A percentile compares a stretch with the other conserved stretches of the same genome.
Evolutionary conservation across 2,797 vertebrate genomes (phyloP).

Genomic region (Ciconia nigra): DNA sequence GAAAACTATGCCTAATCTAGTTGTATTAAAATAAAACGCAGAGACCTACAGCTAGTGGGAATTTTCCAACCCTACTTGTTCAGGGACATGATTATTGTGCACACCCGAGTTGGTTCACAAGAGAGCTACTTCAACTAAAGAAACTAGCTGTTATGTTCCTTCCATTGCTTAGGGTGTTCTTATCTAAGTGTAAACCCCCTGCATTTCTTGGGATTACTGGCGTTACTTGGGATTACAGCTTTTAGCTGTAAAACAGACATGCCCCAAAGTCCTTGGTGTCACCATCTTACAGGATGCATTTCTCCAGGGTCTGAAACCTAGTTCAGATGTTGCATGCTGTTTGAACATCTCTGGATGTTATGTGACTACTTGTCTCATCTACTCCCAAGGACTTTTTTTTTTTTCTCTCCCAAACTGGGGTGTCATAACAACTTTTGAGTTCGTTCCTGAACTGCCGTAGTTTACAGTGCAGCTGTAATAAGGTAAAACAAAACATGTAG

Average conservation of each 20-base stretch:
- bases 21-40: background rate
- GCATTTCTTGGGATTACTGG: background rate
- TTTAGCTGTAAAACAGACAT: background rate
- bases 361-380: background rate
- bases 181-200: background rate
- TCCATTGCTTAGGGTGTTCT: background rate
- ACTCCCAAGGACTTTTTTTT: background rate
- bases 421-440: background rate
- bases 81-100: background rate
- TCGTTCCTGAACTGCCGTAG: background rate
- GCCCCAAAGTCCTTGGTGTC: background rate
- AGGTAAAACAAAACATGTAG: background rate
- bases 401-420: background rate
- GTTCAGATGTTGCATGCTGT: background rate
- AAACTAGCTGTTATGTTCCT: background rate
- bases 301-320: background rate
- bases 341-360: background rate
- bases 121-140: background rate
- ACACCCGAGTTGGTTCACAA: background rate
- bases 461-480: background rate
- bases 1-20: background rate
- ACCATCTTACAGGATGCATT: background rate
- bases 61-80: background rate
- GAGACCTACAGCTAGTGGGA: background rate
- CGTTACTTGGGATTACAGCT: too few species aligned